phyloP scores from a whole-genome alignment of 1,140 invertebrate species.

The Nasonia longicornis region DNA sequence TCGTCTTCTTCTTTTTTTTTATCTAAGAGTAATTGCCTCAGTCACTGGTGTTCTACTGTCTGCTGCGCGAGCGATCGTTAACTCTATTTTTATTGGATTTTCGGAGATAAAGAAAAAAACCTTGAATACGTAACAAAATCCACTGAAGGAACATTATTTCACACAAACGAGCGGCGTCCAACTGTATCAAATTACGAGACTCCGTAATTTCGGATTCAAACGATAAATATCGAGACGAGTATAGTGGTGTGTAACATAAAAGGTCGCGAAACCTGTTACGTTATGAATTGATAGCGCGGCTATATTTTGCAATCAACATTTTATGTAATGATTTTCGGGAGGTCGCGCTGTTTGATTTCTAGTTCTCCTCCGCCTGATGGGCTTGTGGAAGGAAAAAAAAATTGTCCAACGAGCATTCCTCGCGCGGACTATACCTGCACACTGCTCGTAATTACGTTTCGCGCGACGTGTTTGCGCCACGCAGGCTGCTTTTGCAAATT shows the following conservation, averaged over 20 bases:
- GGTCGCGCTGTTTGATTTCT: background rate
- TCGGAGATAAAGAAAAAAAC: background rate
- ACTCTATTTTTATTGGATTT: background rate
- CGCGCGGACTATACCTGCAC: too few relatives aligned
- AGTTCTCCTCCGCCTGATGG: background rate
- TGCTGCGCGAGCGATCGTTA: background rate
- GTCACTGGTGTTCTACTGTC: background rate
- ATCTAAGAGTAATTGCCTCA: background rate
- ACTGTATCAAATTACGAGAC: background rate
- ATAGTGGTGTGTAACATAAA: background rate
- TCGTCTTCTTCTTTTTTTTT: background rate
- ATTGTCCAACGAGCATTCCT: background rate
- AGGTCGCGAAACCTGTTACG: background rate
- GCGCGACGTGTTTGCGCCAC: background rate
- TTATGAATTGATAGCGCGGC: background rate
- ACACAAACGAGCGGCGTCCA: background rate
- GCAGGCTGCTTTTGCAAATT: background rate
- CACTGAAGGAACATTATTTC: background rate
- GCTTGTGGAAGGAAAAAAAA: background rate
- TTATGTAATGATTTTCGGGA: background rate
- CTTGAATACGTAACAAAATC: constrained; percentile 1
- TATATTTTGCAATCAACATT: background rate
- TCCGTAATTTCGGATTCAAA: background rate
- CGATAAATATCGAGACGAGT: background rate
- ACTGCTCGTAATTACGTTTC: too few relatives aligned